Evolutionary conservation across 2,888 invertebrate species (phyloP), one percentile per base, ranked within the genome.

Genomic region (Allygus modestus): DNA sequence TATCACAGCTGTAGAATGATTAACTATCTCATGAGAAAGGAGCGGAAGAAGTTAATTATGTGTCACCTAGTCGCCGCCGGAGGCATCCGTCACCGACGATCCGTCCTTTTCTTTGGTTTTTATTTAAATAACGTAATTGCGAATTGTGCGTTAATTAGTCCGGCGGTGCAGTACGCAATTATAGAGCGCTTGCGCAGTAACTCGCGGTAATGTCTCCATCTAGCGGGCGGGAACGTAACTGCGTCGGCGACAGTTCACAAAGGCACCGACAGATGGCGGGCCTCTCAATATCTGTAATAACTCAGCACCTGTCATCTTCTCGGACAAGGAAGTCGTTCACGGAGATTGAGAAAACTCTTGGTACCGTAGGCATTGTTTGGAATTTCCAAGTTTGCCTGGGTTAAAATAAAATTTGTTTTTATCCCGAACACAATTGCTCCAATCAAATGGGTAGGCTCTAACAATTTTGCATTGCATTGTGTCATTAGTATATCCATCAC

Each of bases 161-260:
- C 28, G 12, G 15, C 31, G 65, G 65, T 28, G 65, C 65, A 23
- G 20, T 65, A 31, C 65, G 65, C 65, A 65, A 65, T 65, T 31
- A 65, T 17, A 65, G 65, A 28, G 65, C 46, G 46, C 54, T 54
- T 65, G 65, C 65, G 65, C 65, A 31, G 58, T 23, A 17, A n/a
- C n/a, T n/a, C 46, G 54, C 20, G 65, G 65, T 65, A 65, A 65
- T 65, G 65, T 65, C 65, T 65, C 65, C 65, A 65, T 65, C 54
- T 54, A 54, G 54, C 54, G 54, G 54, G 54, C 54, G 54, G 54
- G 20, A 11, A 20, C 5, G 65, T 12, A 65, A 65, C 65, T 65
- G 15, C 54, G 54, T 1, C 54, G 20, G 54, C 23, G 54, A 54
- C 65, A 65, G 65, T 65, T 65, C 28, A 65, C 65, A 65, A 65